These are phyloP conservation scores for Caenorhabditis doughertyi DNA, from an alignment of 2,888 invertebrate genomes.

Conservation along the genomic window DNA sequence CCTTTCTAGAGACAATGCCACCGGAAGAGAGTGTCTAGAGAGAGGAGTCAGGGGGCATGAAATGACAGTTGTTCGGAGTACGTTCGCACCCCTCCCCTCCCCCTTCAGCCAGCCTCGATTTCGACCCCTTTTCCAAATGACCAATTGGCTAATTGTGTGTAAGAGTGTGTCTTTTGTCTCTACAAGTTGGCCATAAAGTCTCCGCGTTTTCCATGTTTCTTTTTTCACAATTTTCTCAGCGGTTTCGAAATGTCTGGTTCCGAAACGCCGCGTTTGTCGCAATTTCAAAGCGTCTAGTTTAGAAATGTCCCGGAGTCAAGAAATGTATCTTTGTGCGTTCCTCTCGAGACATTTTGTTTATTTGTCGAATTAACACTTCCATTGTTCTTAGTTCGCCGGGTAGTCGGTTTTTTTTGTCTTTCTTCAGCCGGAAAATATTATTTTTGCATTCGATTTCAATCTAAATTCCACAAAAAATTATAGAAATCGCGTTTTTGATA, in stretches of 20 bases:
- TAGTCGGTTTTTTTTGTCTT: no score
- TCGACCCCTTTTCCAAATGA: constrained; percentile 33
- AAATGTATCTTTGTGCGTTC: constrained; percentile 21
- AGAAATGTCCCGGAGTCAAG: neutral
- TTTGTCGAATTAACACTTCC: constrained; percentile 16
- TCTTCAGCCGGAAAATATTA: no score
- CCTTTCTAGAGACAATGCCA: constrained; percentile 21
- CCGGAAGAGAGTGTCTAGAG: neutral
- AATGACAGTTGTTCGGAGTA: constrained; percentile 61
- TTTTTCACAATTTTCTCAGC: no score
- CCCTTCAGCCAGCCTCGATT: constrained; percentile 9
- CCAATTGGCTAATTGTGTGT: constrained; percentile 43
- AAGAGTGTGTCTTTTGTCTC: neutral
- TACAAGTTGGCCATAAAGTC: no score
- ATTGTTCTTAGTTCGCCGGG: constrained; percentile 14
- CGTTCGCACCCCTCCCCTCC: constrained; percentile 46
- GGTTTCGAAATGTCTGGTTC: no score
- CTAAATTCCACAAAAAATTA: no score
- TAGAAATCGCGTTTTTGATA: no score
- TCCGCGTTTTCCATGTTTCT: no score
- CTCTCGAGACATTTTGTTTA: constrained; percentile 18
- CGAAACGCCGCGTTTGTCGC: no score
- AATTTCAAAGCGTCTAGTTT: no score
- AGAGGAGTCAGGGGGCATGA: constrained; percentile 41
- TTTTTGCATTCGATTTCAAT: no score